Base-by-base conservation (phyloP, 1,140 invertebrate species). In the Scylla paramamosain region DNA sequence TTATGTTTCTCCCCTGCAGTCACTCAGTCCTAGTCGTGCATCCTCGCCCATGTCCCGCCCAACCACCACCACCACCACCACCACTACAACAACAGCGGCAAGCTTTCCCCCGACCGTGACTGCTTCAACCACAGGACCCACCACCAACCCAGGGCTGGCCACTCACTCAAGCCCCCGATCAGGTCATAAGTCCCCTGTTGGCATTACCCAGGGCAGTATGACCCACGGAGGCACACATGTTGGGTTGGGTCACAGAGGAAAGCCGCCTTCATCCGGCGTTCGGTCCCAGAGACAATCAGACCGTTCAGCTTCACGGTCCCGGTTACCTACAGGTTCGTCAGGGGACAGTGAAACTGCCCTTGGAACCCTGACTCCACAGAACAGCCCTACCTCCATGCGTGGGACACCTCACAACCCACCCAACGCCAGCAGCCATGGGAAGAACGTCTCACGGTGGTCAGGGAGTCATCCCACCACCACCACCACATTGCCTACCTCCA, bases 21-120 rank as follows among this genome's bases (percentile, higher is more conserved):
- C 95, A 48, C 95, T 95, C 29, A 95, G 95, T 91, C 95, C 95
- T 77, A 95, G 95, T 93, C 95, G 95, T 88, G 95, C 95, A 52
- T 95, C 95, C 25, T 95, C 95, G 20, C 95, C 95, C n/a, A 77
- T 92, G 48, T 93, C 91, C n/a, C 86, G 95, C n/a, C 84, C 86
- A 52, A 82, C 48, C 28, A 95, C 86, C n/a, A 93, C 95, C 12
- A 95, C 95, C 29, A 93, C 95, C 25, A 93, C 95, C 28, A 93
- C 92, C 32, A 95, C 95, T 3, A 95, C 95, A 28, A 95, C 95
- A 91, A 95, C 94, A 45, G 89, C 83, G 39, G 82, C 94, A 67
- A 95, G 32, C 45, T 84, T 95, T 84, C 94, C 94, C 77, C 82
- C 82, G 6, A 91, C 93, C 39, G 77, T 94, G n/a, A 91, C 90